phyloP scores from a whole-genome alignment of 2,888 invertebrate genomes.

The Caenorhabditis japonica region DNA sequence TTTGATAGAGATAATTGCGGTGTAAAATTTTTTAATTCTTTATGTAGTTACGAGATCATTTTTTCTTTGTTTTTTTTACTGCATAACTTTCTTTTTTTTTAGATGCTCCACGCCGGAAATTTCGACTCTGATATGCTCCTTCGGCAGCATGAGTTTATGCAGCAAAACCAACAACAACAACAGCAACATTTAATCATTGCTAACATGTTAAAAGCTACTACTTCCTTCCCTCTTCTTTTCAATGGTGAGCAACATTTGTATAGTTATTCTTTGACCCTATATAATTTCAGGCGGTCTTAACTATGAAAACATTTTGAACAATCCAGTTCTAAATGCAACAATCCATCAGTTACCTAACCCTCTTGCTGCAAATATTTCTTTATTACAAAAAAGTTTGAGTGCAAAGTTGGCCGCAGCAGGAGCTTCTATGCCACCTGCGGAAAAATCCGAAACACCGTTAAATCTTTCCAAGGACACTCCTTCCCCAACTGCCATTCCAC shows the following conservation, averaged over 20 bases:
- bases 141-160: conserved; percentile 61
- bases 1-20: conserved; percentile 5
- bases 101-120: conserved; percentile 56
- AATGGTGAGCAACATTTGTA: conserved; percentile 22
- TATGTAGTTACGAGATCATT: neutral
- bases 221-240: conserved; percentile 39
- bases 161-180: conserved; percentile 60
- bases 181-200: conserved; percentile 48
- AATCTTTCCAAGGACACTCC: conserved; percentile 61
- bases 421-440: conserved; percentile 28
- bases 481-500: conserved; percentile 36
- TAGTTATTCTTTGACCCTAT: no score
- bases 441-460: conserved; percentile 58
- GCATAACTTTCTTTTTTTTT: conserved; percentile 6
- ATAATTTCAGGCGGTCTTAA: conserved; percentile 33
- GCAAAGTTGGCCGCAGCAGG: conserved; percentile 45
- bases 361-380: conserved; percentile 20
- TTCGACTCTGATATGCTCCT: conserved; percentile 63
- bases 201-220: conserved; percentile 34
- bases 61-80: conserved; percentile 2
- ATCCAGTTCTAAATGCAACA: conserved; percentile 37
- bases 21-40: neutral
- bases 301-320: conserved; percentile 34
- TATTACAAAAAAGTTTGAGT: conserved; percentile 35
- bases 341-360: conserved; percentile 25